These are phyloP conservation scores for Rhineura floridana DNA, from an alignment of 2,113 vertebrate species.

Conservation along the genomic window DNA sequence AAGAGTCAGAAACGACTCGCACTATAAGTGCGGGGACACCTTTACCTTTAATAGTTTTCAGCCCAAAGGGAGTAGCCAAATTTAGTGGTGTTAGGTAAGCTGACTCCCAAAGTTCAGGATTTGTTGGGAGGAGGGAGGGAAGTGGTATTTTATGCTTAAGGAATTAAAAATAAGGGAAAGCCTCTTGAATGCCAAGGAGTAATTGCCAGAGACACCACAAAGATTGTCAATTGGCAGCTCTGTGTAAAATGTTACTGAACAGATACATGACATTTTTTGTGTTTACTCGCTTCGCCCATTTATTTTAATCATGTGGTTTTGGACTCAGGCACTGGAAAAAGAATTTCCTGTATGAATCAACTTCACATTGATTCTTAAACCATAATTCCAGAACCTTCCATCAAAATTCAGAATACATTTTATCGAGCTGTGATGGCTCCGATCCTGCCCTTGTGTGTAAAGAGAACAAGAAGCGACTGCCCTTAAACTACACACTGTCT, in stretches of 20 bases:
- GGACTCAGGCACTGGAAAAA: not conserved
- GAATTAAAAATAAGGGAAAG: not conserved
- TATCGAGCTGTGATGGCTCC: not conserved
- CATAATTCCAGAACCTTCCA: not conserved
- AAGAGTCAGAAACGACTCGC: too few relatives aligned
- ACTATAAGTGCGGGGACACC: too few relatives aligned
- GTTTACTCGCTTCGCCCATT: not conserved
- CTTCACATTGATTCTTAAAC: not conserved
- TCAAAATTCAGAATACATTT: not conserved
- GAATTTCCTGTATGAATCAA: not conserved
- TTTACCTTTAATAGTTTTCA: too few relatives aligned
- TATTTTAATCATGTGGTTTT: not conserved
- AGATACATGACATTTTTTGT: not conserved
- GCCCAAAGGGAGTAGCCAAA: not conserved
- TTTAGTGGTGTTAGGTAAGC: not conserved
- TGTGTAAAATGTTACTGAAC: not conserved
- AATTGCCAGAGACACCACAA: not conserved
- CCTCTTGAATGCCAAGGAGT: not conserved
- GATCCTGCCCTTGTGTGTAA: not conserved
- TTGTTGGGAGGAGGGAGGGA: too few relatives aligned
- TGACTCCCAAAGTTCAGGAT: not conserved
- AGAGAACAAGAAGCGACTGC: not conserved
- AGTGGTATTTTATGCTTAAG: not conserved
- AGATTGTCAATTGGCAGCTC: not conserved
- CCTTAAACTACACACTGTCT: not conserved